phyloP scores from a whole-genome alignment of 2,888 invertebrate species.

The Yponomeuta plumbellus region DNA sequence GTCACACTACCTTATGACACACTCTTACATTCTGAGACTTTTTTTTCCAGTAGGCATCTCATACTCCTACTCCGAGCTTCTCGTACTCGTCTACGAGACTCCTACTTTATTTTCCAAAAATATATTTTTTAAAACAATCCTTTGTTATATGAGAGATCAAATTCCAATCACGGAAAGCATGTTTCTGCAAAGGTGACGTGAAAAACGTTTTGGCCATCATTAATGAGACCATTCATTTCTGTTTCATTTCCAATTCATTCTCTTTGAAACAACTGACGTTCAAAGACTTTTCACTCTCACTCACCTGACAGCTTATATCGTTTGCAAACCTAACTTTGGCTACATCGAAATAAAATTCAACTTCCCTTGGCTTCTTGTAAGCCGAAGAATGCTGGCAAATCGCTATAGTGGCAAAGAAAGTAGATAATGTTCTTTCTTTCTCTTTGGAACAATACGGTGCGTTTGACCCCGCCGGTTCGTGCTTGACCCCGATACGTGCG shows the following conservation, averaged over 20 bases:
- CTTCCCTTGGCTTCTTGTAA: neutral
- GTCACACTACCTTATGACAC: no score
- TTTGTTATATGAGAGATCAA: no score
- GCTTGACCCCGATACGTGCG: conserved; percentile 22
- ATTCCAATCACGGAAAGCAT: no score
- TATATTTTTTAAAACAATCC: no score
- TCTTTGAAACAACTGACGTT: neutral
- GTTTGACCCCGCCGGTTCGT: conserved; percentile 23
- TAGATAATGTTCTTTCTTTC: conserved; percentile 14
- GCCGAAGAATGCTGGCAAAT: neutral
- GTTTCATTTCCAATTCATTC: neutral
- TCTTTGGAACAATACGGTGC: conserved; percentile 13
- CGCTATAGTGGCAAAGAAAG: conserved; percentile 20
- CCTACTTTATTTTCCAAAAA: no score
- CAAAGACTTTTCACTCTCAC: neutral
- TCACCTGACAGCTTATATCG: neutral
- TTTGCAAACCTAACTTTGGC: neutral
- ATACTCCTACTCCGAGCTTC: no score
- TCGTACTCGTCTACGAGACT: no score
- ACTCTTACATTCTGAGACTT: no score
- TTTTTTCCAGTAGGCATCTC: no score
- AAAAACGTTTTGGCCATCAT: neutral
- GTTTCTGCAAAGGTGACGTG: no score
- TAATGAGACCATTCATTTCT: neutral
- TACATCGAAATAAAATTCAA: neutral